These are phyloP conservation scores for Conops quadrifasciatus DNA, from an alignment of 2,888 invertebrate genomes.

Conservation along the genomic window DNA sequence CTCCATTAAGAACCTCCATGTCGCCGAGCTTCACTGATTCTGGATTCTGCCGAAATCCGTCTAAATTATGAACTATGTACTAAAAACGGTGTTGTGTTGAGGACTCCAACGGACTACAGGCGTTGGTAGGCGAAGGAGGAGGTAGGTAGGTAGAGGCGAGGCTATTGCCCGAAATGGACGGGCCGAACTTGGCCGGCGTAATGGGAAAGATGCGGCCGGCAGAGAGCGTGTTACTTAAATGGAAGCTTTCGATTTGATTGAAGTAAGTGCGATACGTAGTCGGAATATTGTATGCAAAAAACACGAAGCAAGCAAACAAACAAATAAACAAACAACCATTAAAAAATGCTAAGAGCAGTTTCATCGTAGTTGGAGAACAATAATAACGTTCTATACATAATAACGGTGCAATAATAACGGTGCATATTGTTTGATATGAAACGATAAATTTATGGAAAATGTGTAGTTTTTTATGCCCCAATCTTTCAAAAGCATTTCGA, in stretches of 20 bases:
- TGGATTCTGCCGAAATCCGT: conserved; percentile 16
- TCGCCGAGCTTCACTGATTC: background rate
- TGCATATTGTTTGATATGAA: too few species aligned
- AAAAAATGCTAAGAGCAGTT: too few species aligned
- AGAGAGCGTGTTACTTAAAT: too few species aligned
- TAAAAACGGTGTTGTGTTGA: too few species aligned
- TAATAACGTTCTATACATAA: too few species aligned
- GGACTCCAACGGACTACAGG: background rate
- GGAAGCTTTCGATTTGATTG: conserved; percentile 33
- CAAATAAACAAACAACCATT: background rate
- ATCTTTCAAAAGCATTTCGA: background rate
- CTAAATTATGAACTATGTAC: background rate
- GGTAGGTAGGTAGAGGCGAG: background rate
- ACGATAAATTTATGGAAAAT: too few species aligned
- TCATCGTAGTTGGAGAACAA: too few species aligned
- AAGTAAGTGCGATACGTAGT: conserved; percentile 27
- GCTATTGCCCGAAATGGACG: too few species aligned
- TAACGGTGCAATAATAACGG: too few species aligned
- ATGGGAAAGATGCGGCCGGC: too few species aligned
- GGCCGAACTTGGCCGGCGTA: too few species aligned
- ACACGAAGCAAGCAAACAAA: background rate
- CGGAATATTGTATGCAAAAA: background rate
- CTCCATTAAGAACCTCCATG: background rate
- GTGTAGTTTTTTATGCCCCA: too few species aligned
- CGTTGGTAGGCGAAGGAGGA: background rate